phyloP scores from a whole-genome alignment of 2,113 vertebrate genomes.

The Paratilapia polleni region DNA sequence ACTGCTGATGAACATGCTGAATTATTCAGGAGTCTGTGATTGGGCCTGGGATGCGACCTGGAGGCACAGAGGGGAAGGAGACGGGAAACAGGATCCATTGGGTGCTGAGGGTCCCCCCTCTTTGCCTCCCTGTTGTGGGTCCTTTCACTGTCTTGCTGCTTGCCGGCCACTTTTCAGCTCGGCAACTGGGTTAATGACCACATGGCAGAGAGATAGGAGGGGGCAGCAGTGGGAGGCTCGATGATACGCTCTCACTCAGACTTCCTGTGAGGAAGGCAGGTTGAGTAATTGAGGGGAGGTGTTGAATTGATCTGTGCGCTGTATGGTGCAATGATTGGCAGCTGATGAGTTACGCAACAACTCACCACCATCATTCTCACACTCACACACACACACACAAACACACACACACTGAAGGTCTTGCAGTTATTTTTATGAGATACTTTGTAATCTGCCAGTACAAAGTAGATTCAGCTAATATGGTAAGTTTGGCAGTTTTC shows the following conservation, averaged over 20 bases:
- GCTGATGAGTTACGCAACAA: slow-evolving; percentile 30
- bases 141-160: background rate
- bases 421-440: background rate
- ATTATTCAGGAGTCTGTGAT: slow-evolving; percentile 80
- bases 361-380: background rate
- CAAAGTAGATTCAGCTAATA: background rate
- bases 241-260: slow-evolving; percentile 6
- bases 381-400: background rate
- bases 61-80: slow-evolving; percentile 7
- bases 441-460: background rate
- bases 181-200: slow-evolving; percentile 33
- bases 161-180: slow-evolving; percentile 26
- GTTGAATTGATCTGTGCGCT: slow-evolving; percentile 26
- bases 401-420: background rate
- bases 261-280: slow-evolving; percentile 7
- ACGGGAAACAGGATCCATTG: slow-evolving; percentile 34
- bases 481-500: background rate
- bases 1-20: slow-evolving; percentile 78
- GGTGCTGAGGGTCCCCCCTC: background rate
- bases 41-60: slow-evolving; percentile 43
- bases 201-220: background rate
- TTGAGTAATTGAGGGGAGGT: slow-evolving; percentile 31
- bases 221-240: background rate
- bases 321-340: slow-evolving; percentile 29
- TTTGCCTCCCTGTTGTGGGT: background rate